Evolutionary conservation across 1,140 invertebrate species (phyloP), one percentile per base, ranked within the genome.

Genomic region (Agrilus planipennis): DNA sequence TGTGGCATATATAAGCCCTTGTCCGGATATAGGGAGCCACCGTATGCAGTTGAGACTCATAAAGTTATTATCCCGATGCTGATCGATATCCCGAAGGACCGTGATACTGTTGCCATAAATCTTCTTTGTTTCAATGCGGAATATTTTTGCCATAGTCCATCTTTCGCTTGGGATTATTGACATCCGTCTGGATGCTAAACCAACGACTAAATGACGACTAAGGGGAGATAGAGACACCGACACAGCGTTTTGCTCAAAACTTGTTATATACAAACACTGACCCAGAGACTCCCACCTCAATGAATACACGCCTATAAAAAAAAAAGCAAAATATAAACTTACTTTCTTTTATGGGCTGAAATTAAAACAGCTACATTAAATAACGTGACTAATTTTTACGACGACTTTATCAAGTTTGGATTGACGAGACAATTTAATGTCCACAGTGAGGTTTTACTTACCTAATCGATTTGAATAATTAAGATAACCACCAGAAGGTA

Each of bases 1-100:
- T 27, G 86, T 89, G 2, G 83, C 85, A 62, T 86, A 89, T 20
- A 88, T 79, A 34, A 89, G 70, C 1, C 85, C 86, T 57, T 86
- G 80, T 0, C 87, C 86, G 10, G 84, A 72, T 18, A 75, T 71
- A 0, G 85, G 85, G 12, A 83, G 70, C 85, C 85, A 90, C 35
- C 81, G 68, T 20, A 88, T 81, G 49, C 84, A 88, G 67, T 89
- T 90, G 7, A 89, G 66, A 58, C 79, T 85, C 37, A 73, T 76
- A 51, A 70, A 73, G 36, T 66, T 73, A 23, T 42, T 42, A 55
- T 64, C 81, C 57, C 68, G 69, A 37, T 65, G 71, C 50, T 83
- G 76, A 45, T 78, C 71, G 11, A 83, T 58, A 49, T 77, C 73
- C 25, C 72, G 61, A 10, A 80, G 54, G 23, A 73, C 62, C 32